These are phyloP conservation scores for Phortica magna DNA, from an alignment of 2,888 invertebrate species.

Conservation along the genomic window DNA sequence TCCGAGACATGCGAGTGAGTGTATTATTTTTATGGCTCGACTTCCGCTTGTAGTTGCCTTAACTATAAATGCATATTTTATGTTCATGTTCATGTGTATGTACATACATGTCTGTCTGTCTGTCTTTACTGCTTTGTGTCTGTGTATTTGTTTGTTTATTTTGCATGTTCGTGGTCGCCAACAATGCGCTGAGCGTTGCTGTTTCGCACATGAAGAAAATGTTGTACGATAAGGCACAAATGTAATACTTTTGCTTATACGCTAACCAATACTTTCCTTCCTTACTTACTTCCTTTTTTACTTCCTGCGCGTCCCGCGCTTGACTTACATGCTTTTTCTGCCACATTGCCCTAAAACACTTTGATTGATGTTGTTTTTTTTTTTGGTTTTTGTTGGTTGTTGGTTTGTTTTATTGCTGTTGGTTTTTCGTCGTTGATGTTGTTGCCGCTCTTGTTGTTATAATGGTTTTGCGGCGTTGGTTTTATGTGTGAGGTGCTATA, in stretches of 20 bases:
- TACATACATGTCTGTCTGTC: not conserved
- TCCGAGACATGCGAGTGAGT: not conserved
- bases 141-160: not conserved
- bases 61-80: constrained; percentile 12
- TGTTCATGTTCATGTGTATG: not conserved
- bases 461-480: constrained; percentile 72
- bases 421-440: constrained; percentile 48
- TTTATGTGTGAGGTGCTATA: constrained; percentile 58
- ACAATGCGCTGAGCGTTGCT: not conserved
- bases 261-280: not conserved
- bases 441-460: constrained; percentile 39
- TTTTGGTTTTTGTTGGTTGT: not conserved
- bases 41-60: not conserved
- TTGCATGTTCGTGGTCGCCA: constrained; percentile 6
- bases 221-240: not conserved
- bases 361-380: constrained; percentile 11
- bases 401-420: constrained; percentile 69
- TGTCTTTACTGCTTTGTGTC: not conserved
- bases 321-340: constrained; percentile 27
- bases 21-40: not conserved
- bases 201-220: not conserved
- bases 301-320: not conserved
- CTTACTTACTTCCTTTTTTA: not conserved
- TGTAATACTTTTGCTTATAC: not conserved
- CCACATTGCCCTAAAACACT: constrained; percentile 40